A percentile compares a stretch with the other conserved stretches of the same genome.
Evolutionary conservation across 2,113 vertebrate genomes (phyloP).

Genomic region (Benitochromis conjunctus): DNA sequence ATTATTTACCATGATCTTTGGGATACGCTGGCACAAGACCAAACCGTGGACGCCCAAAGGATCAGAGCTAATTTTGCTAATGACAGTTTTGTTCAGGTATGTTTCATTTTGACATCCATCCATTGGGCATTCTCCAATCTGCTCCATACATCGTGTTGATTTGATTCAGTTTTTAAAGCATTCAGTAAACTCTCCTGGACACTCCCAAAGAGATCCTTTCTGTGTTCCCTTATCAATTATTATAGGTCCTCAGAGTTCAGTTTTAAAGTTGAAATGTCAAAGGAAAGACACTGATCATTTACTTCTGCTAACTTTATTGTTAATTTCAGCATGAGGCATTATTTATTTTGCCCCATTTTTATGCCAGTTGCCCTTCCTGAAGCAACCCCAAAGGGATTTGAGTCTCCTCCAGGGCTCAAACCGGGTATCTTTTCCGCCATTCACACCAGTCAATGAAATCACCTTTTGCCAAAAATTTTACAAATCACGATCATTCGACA

Average conservation of each 20-base stretch:
- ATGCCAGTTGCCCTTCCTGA: too few species aligned
- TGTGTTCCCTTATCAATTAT: not conserved
- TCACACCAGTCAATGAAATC: too few species aligned
- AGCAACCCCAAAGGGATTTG: too few species aligned
- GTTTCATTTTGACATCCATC: not conserved
- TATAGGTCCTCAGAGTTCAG: not conserved
- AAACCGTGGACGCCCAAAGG: not conserved
- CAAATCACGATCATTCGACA: not conserved
- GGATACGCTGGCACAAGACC: not conserved
- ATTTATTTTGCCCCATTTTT: too few species aligned
- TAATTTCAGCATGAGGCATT: too few species aligned
- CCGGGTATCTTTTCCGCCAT: too few species aligned
- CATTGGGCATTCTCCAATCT: not conserved
- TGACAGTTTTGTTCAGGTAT: not conserved
- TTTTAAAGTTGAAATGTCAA: not conserved
- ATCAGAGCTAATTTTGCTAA: not conserved
- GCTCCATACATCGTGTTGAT: not conserved
- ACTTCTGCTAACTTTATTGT: not conserved
- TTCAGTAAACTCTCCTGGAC: not conserved
- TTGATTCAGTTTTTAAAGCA: not conserved
- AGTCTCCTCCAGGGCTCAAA: too few species aligned
- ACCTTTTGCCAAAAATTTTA: too few species aligned
- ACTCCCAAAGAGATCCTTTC: not conserved
- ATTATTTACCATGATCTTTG: not conserved
- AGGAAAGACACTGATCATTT: not conserved